Percentiles rank a stretch among this genome's conserved stretches.
These are phyloP conservation scores for Hermodice carunculata DNA, from an alignment of 2,888 invertebrate genomes.

Conservation along the genomic window DNA sequence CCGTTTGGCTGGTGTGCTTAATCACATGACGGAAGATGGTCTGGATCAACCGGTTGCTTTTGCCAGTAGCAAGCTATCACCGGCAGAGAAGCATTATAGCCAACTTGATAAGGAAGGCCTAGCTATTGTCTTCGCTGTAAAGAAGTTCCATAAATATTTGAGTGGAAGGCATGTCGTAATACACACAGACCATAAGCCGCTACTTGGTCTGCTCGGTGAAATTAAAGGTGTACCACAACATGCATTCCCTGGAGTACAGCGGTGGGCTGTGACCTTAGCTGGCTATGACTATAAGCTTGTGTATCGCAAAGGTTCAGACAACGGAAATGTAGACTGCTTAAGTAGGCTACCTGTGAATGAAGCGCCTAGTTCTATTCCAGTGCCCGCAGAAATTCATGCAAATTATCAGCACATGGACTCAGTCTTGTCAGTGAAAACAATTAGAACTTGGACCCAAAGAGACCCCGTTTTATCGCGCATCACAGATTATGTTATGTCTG, in stretches of 20 bases:
- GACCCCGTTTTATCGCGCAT: too few species aligned
- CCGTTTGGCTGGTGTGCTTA: neutral
- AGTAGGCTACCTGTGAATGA: too few species aligned
- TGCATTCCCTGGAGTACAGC: neutral
- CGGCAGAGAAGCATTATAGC: conserved; percentile 14
- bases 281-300: neutral
- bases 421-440: too few species aligned
- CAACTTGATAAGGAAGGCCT: conserved; percentile 12
- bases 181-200: conserved; percentile 5
- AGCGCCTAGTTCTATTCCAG: too few species aligned
- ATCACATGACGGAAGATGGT: neutral
- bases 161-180: conserved; percentile 7
- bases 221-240: conserved; percentile 4
- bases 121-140: conserved; percentile 6
- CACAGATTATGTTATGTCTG: too few species aligned
- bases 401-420: too few species aligned
- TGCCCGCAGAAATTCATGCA: too few species aligned
- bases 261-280: neutral
- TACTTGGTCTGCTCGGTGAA: neutral
- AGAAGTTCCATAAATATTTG: conserved; percentile 6
- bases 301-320: too few species aligned
- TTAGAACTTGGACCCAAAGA: too few species aligned
- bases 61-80: neutral
- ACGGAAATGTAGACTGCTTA: neutral
- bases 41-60: conserved; percentile 1